Conservation (phyloP, 2,797 vertebrate species). For the Yasuhikotakia modesta region DNA sequence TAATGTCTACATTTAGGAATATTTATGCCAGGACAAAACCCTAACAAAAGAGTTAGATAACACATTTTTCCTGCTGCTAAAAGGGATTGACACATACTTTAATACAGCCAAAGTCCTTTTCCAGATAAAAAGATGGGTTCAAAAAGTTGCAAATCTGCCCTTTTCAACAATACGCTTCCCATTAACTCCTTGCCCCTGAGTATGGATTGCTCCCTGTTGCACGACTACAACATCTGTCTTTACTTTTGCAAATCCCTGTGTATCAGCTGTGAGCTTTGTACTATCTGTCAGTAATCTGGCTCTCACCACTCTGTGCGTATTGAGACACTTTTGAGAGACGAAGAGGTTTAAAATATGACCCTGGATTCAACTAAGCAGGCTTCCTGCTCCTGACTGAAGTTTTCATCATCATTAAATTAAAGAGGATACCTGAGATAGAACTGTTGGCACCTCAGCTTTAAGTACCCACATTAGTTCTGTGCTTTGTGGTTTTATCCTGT, state of each 20-base stretch:
- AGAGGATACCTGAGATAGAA: constrained; percentile 49
- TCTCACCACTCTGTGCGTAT: constrained; percentile 56
- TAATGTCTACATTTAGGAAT: constrained; percentile 51
- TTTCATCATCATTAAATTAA: constrained; percentile 52
- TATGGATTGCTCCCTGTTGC: constrained; percentile 65
- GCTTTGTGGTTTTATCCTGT: constrained; percentile 37
- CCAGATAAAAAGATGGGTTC: constrained; percentile 64
- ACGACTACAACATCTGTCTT: constrained; percentile 75
- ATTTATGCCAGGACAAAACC: constrained; percentile 14
- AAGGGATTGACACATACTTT: constrained; percentile 48
- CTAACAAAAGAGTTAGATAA: constrained; percentile 15
- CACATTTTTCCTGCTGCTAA: constrained; percentile 44
- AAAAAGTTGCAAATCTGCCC: constrained; percentile 59
- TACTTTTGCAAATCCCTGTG: constrained; percentile 69
- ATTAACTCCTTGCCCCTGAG: constrained; percentile 58
- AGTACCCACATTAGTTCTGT: constrained; percentile 33
- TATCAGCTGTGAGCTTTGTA: constrained; percentile 68
- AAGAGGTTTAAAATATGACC: constrained; percentile 50
- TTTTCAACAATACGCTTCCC: constrained; percentile 61
- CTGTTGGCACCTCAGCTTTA: constrained; percentile 20
- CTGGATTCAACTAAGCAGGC: constrained; percentile 41
- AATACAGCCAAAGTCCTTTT: constrained; percentile 53
- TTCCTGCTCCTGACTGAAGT: constrained; percentile 41
- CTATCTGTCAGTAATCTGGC: constrained; percentile 70
- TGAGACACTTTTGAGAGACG: constrained; percentile 38